phyloP scores from a whole-genome alignment of 2,888 invertebrate species.

The Dicroscelio sp. region DNA sequence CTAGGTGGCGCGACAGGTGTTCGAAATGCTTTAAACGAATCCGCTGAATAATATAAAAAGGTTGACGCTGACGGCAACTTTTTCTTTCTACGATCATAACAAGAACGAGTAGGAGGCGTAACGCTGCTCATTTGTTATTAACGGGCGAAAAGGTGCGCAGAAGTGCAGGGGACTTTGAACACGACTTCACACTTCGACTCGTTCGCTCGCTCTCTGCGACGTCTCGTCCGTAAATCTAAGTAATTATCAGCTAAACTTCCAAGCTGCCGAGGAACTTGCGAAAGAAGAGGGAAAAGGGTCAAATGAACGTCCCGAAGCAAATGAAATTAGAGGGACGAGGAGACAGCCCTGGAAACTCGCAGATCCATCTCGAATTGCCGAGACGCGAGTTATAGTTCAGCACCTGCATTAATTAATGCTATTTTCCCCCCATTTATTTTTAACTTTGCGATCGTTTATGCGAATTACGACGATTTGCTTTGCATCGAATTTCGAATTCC shows the following conservation, averaged over 20 bases:
- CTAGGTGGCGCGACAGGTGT: conserved; percentile 87
- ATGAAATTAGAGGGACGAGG: conserved; percentile 75
- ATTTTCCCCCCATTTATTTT: conserved; percentile 72
- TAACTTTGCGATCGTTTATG: conserved; percentile 56
- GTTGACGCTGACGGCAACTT: conserved; percentile 90
- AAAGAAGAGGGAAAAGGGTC: conserved; percentile 79
- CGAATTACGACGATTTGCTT: conserved; percentile 59
- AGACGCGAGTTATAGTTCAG: conserved; percentile 73
- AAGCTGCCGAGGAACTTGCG: conserved; percentile 80
- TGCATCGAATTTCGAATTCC: not conserved
- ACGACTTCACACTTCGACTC: conserved; percentile 91
- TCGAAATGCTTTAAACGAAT: conserved; percentile 90
- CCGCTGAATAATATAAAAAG: conserved; percentile 90
- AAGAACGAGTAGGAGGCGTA: conserved; percentile 89
- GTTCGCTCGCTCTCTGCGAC: conserved; percentile 82
- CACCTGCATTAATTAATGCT: conserved; percentile 76
- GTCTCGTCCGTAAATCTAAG: conserved; percentile 90
- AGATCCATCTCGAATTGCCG: conserved; percentile 71
- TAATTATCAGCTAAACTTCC: conserved; percentile 91
- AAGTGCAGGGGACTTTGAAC: conserved; percentile 90
- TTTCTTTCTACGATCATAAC: conserved; percentile 90
- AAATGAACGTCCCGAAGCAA: conserved; percentile 75
- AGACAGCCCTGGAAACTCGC: conserved; percentile 54
- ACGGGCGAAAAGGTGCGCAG: conserved; percentile 88
- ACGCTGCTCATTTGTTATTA: conserved; percentile 91